Percentiles rank a stretch among this genome's conserved stretches.
phyloP scores from a whole-genome alignment of 2,113 vertebrate genomes.

The Crotalus tigris region DNA sequence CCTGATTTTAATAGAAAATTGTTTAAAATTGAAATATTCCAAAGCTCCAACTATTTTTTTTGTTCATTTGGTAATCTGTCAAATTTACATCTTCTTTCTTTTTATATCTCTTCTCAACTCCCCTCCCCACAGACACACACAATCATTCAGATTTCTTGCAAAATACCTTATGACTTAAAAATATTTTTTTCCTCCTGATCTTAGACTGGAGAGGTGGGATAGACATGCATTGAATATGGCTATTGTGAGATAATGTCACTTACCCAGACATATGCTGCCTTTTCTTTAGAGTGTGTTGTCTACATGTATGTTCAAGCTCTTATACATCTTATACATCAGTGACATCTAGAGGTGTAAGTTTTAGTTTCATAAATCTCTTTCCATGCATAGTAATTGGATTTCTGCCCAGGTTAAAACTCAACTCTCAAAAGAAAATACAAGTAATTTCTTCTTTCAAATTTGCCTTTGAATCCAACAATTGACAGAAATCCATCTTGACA shows the following conservation, averaged over 20 bases:
- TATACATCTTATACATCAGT: slow-evolving; percentile 35
- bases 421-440: rapidly evolving
- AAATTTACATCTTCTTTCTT: not conserved
- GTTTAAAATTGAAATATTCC: not conserved
- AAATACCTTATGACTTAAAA: slow-evolving; percentile 13
- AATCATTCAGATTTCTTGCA: slow-evolving; percentile 7
- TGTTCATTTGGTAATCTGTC: not conserved
- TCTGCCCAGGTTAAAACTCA: not conserved
- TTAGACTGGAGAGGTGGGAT: not conserved
- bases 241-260: slow-evolving; percentile 1
- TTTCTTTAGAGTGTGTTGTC: not conserved
- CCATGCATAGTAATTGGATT: not conserved
- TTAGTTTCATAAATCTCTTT: slow-evolving; percentile 10
- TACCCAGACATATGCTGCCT: not conserved
- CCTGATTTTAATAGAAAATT: not conserved
- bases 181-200: not conserved
- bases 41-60: not conserved
- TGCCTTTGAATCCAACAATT: not conserved
- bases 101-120: not conserved
- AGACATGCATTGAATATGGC: slow-evolving; percentile 8
- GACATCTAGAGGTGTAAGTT: slow-evolving; percentile 65
- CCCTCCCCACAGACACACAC: not conserved
- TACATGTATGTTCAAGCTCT: slow-evolving; percentile 12
- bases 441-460: not conserved
- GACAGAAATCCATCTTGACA: not conserved